Base-by-base conservation (phyloP, 2,888 invertebrate species). In the Polymixis flavicincta region DNA sequence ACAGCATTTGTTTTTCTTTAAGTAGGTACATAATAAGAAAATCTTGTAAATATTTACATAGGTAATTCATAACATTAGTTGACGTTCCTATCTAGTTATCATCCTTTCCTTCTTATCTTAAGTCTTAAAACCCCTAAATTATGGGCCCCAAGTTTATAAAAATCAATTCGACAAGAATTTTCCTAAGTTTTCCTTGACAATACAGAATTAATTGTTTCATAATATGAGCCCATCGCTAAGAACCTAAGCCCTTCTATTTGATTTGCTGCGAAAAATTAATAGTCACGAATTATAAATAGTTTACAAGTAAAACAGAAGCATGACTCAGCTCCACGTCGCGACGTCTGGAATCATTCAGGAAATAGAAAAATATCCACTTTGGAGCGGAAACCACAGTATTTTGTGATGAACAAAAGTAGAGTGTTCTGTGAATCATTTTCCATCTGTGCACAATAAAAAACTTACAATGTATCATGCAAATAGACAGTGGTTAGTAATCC, bases 261-360 rank as follows among this genome's bases (percentile, higher is more conserved):
- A 22, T 19, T 78, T 45, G 0, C 22, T 5, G 6, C 37, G 48
- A 54, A 57, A 71, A 64, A 37, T 17, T 9, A 59, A 57, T 60
- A 74, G 64, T 71, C 67, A 68, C 48, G 37, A 57, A 78, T 63
- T 72, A 80, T 67, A 72, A 70, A 82, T 80, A 83, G 69, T 50
- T 59, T 42, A 63, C 50, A 70, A 71, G 25, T 79, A 76, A 75
- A 79, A 72, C 69, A 75, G 72, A 67, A 69, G 4, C 68, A 52
- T 83, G 82, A 84, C 13, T 80, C 80, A 82, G 37, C 25, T 17
- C 17, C 48, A 71, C 65, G 83, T 74, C 61, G 68, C 71, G 71
- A 61, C 72, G 64, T 69, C 68, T 83, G 80, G 54, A 76, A 61
- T 84, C 84, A 76, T 64, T 84, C 84, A 80, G 84, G 84, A 83